Evolutionary conservation across 2,888 invertebrate genomes (phyloP), one percentile per base, ranked within the genome.

Genomic region (Clepsis dumicolana): DNA sequence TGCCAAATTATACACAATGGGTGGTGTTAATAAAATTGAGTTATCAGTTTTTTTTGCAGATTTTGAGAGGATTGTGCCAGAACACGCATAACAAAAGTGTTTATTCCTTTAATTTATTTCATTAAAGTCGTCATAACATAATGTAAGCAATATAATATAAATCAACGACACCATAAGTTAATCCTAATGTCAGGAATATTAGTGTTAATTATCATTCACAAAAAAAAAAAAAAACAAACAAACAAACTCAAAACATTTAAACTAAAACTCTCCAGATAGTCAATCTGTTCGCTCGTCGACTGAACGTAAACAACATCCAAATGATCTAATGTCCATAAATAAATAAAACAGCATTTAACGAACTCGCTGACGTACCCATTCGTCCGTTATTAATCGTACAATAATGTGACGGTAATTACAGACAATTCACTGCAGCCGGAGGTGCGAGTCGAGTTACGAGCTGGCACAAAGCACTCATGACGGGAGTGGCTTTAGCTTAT

Each of bases 361-460:
- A 54, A 35, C 21, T 5, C 25, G 57, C 21, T 59, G 41, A 59
- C 41, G 25, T 25, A 25, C 21, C 21, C 24, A 41, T 41, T n/a
- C 4, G 24, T 25, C 41, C 3, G 12, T 16, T 59, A 59, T 59
- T 57, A 38, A 25, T 41, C 25, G 24, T 25, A 12, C 41, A 56
- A 56, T 56, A 35, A 38, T 41, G 41, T 59, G 24, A n/a, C 25
- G 0, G 8, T 41, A 41, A 59, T 56, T 56, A 24, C 59, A 24
- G 24, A 41, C 59, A 29, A 52, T 18, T 41, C 41, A 12, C 35
- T 59, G 29, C 25, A 7, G 8, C 29, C 29, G 5, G 24, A 59
- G 38, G 59, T 59, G 59, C 25, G 38, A 41, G 41, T 41, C 41
- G 41, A 59, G n/a, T 38, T 59, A 59, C 59, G 59, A 59, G 44